A percentile compares a stretch with the other conserved stretches of the same genome.
Evolutionary conservation across 2,888 invertebrate genomes (phyloP).

Genomic region (Gastracanthus pulcherrimus): DNA sequence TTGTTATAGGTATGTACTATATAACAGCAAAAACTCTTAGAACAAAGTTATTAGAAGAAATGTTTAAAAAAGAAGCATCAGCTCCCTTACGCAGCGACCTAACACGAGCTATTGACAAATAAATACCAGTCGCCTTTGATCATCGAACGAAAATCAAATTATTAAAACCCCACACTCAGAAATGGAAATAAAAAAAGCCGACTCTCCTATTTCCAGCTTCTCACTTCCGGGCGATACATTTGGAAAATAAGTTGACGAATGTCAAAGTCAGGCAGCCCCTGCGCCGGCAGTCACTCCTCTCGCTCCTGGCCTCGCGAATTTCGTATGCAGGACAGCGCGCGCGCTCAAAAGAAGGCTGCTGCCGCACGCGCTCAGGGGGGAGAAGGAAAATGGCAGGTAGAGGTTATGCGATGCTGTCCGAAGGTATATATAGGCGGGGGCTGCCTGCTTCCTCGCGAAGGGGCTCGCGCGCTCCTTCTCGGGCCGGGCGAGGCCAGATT

Average conservation of each 20-base stretch:
- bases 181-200: too few relatives aligned
- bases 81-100: too few relatives aligned
- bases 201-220: too few relatives aligned
- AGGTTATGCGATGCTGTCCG: conserved; percentile 51
- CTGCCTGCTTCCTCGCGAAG: neutral
- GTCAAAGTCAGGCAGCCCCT: conserved; percentile 32
- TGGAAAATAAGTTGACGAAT: conserved; percentile 43
- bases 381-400: conserved; percentile 64
- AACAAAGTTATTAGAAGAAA: too few relatives aligned
- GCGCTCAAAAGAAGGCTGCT: conserved; percentile 39
- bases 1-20: too few relatives aligned
- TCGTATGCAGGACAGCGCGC: conserved; percentile 45
- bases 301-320: conserved; percentile 8
- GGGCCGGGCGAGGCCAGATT: conserved; percentile 60
- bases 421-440: conserved; percentile 21
- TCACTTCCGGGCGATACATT: conserved; percentile 1
- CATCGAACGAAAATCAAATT: too few relatives aligned
- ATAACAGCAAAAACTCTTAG: too few relatives aligned
- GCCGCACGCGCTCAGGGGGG: neutral
- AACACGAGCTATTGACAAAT: too few relatives aligned
- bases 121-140: too few relatives aligned
- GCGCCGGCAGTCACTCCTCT: neutral
- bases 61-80: too few relatives aligned
- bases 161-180: too few relatives aligned
- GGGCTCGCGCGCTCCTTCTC: neutral